These are phyloP conservation scores for Steinernema carpocapsae DNA, from an alignment of 2,888 invertebrate species.

Conservation along the genomic window DNA sequence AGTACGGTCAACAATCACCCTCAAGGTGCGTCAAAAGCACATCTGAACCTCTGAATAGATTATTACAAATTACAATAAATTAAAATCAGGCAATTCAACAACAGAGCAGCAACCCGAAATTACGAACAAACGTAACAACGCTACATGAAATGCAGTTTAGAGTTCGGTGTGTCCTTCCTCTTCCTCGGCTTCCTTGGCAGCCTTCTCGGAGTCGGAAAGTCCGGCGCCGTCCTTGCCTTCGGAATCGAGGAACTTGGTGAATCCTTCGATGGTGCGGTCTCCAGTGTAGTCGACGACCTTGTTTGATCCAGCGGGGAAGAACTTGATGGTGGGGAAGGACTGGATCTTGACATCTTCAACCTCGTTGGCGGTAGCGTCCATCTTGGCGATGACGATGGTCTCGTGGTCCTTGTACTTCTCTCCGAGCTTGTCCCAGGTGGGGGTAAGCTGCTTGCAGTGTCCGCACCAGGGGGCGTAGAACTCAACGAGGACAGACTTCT, in stretches of 20 bases:
- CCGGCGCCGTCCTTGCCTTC: constrained; percentile 80
- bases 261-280: constrained; percentile 89
- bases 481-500: constrained; percentile 93
- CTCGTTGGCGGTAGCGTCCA: constrained; percentile 98
- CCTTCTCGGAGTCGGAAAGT: constrained; percentile 66
- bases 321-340: constrained; percentile 84
- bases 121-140: constrained; percentile 40
- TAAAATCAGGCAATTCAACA: constrained; percentile 34
- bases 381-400: constrained; percentile 91
- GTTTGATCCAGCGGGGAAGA: constrained; percentile 90
- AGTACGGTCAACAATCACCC: background rate
- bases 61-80: constrained; percentile 32
- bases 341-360: constrained; percentile 68
- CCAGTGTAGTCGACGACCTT: constrained; percentile 89
- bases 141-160: constrained; percentile 42
- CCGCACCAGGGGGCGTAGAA: constrained; percentile 80
- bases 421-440: constrained; percentile 92
- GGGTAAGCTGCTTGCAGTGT: constrained; percentile 95
- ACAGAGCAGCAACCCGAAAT: constrained; percentile 39
- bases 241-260: constrained; percentile 90
- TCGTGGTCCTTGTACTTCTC: constrained; percentile 85
- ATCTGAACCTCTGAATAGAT: constrained; percentile 29
- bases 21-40: background rate
- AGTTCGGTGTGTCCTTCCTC: constrained; percentile 55
- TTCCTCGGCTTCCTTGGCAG: constrained; percentile 64